phyloP scores from a whole-genome alignment of 2,113 vertebrate genomes.

The Burhinus oedicnemus region DNA sequence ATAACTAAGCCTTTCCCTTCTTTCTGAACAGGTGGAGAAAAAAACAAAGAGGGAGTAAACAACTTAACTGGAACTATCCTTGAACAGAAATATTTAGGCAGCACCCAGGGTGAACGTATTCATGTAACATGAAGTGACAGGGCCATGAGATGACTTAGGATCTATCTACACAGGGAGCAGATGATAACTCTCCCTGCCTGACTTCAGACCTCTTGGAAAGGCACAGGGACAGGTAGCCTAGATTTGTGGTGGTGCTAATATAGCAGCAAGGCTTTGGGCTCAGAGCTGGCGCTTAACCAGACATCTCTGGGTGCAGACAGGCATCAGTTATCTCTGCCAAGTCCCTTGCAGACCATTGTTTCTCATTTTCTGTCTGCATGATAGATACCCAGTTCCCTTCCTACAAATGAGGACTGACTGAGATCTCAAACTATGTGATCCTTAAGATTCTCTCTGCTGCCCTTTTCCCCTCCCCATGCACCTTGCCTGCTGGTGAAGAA shows the following conservation, averaged over 20 bases:
- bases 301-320: neutral
- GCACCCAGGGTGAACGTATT: neutral
- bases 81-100: neutral
- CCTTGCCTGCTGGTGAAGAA: neutral
- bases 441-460: neutral
- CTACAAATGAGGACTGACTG: neutral
- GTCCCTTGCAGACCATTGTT: neutral
- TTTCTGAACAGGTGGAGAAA: neutral
- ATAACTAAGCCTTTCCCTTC: neutral
- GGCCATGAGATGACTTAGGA: neutral
- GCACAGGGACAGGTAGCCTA: neutral
- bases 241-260: neutral
- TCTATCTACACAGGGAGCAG: neutral
- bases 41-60: neutral
- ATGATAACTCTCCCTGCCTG: neutral
- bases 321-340: neutral
- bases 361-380: neutral
- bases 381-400: neutral
- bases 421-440: neutral
- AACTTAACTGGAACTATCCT: neutral
- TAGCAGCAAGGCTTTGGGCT: neutral
- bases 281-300: neutral
- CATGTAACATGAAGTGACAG: neutral
- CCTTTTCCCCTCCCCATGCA: neutral
- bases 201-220: neutral